phyloP scores from a whole-genome alignment of 2,888 invertebrate genomes.

The Chrysotoxum bicinctum region DNA sequence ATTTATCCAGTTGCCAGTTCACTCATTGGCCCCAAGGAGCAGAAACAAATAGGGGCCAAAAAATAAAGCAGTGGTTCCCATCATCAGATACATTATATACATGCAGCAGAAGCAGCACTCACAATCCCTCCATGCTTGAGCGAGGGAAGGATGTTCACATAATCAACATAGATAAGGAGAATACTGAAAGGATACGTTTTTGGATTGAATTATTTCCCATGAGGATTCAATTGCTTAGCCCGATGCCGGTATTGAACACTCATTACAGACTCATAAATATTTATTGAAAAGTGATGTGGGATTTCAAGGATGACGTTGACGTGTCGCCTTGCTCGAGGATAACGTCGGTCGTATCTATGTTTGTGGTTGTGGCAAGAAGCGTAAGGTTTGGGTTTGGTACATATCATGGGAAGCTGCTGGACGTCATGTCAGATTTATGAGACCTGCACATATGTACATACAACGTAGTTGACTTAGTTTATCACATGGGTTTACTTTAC shows the following conservation, averaged over 20 bases:
- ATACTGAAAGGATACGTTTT: constrained; percentile 68
- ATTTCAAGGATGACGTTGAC: constrained; percentile 68
- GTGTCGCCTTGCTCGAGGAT: constrained; percentile 53
- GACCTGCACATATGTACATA: neutral
- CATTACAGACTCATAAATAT: constrained; percentile 73
- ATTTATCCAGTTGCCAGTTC: constrained; percentile 72
- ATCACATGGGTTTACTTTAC: constrained; percentile 64
- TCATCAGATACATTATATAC: constrained; percentile 4
- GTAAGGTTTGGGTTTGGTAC: neutral
- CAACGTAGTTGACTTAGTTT: constrained; percentile 61
- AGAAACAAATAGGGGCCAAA: constrained; percentile 10
- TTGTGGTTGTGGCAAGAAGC: neutral
- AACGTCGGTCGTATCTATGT: constrained; percentile 2
- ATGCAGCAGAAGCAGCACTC: neutral
- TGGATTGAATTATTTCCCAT: constrained; percentile 73
- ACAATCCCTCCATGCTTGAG: neutral
- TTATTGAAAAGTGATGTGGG: constrained; percentile 73
- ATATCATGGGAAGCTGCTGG: constrained; percentile 49
- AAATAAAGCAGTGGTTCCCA: constrained; percentile 15
- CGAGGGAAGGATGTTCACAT: neutral
- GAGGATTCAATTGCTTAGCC: constrained; percentile 71
- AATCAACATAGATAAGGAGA: constrained; percentile 49
- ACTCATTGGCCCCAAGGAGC: constrained; percentile 38
- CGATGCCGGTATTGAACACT: constrained; percentile 70
- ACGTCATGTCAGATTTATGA: constrained; percentile 71